phyloP scores from a whole-genome alignment of 2,888 invertebrate species.

The Oligia latruncula region DNA sequence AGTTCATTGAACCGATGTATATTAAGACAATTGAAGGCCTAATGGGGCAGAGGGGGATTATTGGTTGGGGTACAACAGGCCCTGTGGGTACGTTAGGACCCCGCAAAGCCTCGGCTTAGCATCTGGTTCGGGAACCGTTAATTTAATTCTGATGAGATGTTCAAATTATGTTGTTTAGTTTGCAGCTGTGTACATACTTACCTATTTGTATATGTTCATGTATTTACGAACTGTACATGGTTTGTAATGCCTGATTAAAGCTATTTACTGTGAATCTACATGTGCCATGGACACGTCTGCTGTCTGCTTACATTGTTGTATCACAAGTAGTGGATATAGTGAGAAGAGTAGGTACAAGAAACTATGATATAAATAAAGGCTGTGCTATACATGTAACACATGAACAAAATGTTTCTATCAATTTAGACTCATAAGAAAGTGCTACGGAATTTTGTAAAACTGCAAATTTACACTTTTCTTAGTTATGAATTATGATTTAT shows the following conservation, averaged over 20 bases:
- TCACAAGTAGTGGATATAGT: background rate
- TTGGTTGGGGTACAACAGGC: constrained; percentile 46
- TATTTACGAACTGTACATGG: background rate
- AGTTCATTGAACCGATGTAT: constrained; percentile 61
- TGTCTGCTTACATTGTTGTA: background rate
- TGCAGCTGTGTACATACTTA: constrained; percentile 12
- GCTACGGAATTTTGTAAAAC: background rate
- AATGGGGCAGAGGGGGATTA: constrained; percentile 67
- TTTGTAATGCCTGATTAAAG: constrained; percentile 10
- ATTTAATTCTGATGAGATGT: constrained; percentile 49
- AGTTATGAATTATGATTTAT: background rate
- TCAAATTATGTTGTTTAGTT: constrained; percentile 45
- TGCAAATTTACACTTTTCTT: background rate
- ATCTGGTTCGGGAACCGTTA: constrained; percentile 48
- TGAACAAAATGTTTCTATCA: background rate
- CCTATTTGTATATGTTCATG: background rate
- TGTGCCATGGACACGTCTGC: background rate
- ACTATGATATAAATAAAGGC: background rate
- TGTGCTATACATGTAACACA: background rate
- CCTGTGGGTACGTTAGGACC: constrained; percentile 37
- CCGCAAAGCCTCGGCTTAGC: constrained; percentile 50
- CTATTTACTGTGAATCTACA: background rate
- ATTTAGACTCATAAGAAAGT: background rate
- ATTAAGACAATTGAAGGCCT: constrained; percentile 63
- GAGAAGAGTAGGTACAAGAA: background rate